Percentiles rank a stretch among this genome's conserved stretches.
These are phyloP conservation scores for Erebia palarica DNA, from an alignment of 2,888 invertebrate species.

Conservation along the genomic window DNA sequence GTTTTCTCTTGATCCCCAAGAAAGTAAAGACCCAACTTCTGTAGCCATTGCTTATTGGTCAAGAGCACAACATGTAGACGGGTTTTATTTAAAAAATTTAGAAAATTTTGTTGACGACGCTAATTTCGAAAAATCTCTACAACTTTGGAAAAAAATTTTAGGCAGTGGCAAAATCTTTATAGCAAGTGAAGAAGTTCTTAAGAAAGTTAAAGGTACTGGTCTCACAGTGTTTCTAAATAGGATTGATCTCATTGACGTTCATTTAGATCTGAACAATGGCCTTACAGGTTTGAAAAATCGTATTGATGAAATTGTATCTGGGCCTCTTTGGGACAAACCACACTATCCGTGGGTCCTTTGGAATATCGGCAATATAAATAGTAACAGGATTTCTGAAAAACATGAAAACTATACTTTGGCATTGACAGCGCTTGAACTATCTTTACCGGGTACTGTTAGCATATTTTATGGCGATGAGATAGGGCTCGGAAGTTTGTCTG, in stretches of 20 bases:
- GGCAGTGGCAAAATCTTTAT: constrained; percentile 86
- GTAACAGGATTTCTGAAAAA: constrained; percentile 82
- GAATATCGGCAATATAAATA: constrained; percentile 87
- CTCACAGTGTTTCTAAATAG: constrained; percentile 84
- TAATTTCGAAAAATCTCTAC: constrained; percentile 82
- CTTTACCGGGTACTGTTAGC: constrained; percentile 92
- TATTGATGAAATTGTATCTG: constrained; percentile 81
- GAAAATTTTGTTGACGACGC: constrained; percentile 85
- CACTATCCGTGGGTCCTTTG: constrained; percentile 91
- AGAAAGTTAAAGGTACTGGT: constrained; percentile 68
- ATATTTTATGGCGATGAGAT: constrained; percentile 97
- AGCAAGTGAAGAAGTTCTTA: constrained; percentile 82
- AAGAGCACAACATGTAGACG: constrained; percentile 90
- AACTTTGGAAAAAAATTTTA: constrained; percentile 86
- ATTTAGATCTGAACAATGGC: constrained; percentile 82
- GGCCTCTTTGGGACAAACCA: constrained; percentile 83
- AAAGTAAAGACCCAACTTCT: constrained; percentile 62
- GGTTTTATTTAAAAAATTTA: constrained; percentile 93
- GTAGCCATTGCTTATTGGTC: constrained; percentile 67
- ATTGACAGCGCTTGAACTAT: constrained; percentile 87
- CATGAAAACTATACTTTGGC: constrained; percentile 86
- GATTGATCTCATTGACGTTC: constrained; percentile 88
- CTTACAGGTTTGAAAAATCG: constrained; percentile 81
- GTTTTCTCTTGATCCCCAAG: constrained; percentile 74
- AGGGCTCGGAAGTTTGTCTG: constrained; percentile 83